These are phyloP conservation scores for Acronicta aceris DNA, from an alignment of 2,888 invertebrate species.

Conservation along the genomic window DNA sequence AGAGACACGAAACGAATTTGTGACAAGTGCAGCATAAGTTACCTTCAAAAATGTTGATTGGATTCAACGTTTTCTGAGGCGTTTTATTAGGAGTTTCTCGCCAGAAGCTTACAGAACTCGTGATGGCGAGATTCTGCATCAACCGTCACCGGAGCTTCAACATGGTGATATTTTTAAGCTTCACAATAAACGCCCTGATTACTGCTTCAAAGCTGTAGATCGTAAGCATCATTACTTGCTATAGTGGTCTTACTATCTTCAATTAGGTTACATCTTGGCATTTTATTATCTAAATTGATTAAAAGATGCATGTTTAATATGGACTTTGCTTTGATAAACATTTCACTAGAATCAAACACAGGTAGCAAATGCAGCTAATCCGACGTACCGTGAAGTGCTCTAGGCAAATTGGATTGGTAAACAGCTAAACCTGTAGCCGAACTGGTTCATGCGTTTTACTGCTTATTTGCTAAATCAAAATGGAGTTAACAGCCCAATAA, in stretches of 20 bases:
- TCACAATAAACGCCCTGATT: conserved; percentile 75
- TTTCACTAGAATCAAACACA: conserved; percentile 6
- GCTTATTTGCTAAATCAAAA: conserved; percentile 7
- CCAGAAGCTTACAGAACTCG: conserved; percentile 73
- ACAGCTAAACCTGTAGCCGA: conserved; percentile 9
- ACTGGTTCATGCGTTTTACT: conserved; percentile 2
- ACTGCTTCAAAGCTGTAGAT: conserved; percentile 63
- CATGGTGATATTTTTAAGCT: conserved; percentile 61
- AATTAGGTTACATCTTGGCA: not conserved
- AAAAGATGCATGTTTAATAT: not conserved
- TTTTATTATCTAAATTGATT: not conserved
- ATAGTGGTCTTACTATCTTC: conserved; percentile 28
- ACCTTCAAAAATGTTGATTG: conserved; percentile 88
- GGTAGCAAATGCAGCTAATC: conserved; percentile 1
- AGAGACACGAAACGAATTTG: conserved; percentile 54
- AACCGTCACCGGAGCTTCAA: conserved; percentile 52
- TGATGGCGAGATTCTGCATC: conserved; percentile 68
- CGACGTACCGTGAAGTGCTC: conserved; percentile 5
- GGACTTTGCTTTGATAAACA: not conserved
- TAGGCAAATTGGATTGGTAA: conserved; percentile 25
- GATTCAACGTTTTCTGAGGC: conserved; percentile 88
- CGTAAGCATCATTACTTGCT: conserved; percentile 23
- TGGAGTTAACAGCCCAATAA: not conserved
- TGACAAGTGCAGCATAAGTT: conserved; percentile 76
- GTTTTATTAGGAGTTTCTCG: conserved; percentile 77